Percentiles rank a stretch among this genome's conserved stretches.
These are phyloP conservation scores for Oreochromis aureus DNA, from an alignment of 2,113 vertebrate genomes.

Conservation along the genomic window DNA sequence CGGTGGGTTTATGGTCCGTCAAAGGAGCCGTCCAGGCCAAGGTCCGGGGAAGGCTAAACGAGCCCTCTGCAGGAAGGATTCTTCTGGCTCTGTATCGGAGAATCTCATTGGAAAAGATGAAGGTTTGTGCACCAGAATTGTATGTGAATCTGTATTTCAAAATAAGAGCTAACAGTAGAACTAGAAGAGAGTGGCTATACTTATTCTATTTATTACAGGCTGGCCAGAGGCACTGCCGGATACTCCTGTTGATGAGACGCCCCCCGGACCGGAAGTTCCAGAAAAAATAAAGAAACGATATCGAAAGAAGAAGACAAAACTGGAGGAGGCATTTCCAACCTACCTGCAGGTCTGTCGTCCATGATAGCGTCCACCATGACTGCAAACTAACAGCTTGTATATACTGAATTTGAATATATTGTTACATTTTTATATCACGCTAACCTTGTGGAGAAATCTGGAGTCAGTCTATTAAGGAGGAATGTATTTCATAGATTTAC, in stretches of 20 bases:
- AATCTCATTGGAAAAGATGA: constrained; percentile 83
- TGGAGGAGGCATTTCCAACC: constrained; percentile 92
- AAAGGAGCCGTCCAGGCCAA: constrained; percentile 90
- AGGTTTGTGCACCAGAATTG: constrained; percentile 61
- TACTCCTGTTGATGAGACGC: constrained; percentile 80
- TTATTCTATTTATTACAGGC: constrained; percentile 46
- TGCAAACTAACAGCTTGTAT: background rate
- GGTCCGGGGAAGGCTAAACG: constrained; percentile 89
- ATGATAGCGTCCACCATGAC: background rate
- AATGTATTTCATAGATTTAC: background rate
- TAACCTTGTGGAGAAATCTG: background rate
- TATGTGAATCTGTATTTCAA: background rate
- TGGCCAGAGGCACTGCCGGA: constrained; percentile 86
- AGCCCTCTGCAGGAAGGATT: constrained; percentile 87
- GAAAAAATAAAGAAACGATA: constrained; percentile 98
- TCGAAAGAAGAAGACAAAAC: constrained; percentile 95
- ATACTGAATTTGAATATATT: background rate
- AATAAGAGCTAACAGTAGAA: background rate
- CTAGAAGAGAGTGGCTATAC: background rate
- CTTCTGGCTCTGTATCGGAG: constrained; percentile 88
- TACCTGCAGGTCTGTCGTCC: constrained; percentile 84
- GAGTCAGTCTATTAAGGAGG: background rate
- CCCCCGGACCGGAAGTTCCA: constrained; percentile 78
- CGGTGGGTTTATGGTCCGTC: constrained; percentile 98
- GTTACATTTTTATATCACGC: background rate